These are phyloP conservation scores for Tricholaema leucomelas DNA, from an alignment of 2,113 vertebrate species.

Conservation along the genomic window DNA sequence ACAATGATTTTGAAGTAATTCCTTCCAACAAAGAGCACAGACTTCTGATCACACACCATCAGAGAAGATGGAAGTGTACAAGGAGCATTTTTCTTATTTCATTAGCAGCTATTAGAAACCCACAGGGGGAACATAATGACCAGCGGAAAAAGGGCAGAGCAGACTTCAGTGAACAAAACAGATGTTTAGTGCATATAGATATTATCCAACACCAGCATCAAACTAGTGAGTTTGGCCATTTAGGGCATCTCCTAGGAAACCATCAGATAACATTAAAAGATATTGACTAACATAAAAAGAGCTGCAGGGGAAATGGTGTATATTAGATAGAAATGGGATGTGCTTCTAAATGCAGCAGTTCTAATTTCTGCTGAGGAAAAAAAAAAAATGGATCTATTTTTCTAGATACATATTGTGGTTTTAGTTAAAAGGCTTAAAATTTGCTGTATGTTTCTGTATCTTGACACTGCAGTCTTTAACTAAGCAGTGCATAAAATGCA, in stretches of 20 bases:
- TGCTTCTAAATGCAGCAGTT: constrained; percentile 52
- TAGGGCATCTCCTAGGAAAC: constrained; percentile 84
- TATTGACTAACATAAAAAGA: constrained; percentile 78
- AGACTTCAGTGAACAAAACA: constrained; percentile 73
- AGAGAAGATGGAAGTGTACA: constrained; percentile 34
- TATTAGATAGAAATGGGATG: constrained; percentile 59
- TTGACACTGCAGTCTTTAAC: constrained; percentile 9
- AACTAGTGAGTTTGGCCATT: constrained; percentile 67
- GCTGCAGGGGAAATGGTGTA: constrained; percentile 61
- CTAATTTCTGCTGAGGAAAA: constrained; percentile 55
- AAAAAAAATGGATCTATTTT: not conserved
- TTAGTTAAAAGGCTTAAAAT: constrained; percentile 10
- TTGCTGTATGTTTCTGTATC: not conserved
- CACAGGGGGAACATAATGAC: constrained; percentile 66
- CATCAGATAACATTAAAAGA: constrained; percentile 77
- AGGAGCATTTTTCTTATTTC: constrained; percentile 55
- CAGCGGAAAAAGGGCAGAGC: constrained; percentile 67
- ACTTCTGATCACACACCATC: constrained; percentile 20
- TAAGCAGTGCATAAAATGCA: not conserved
- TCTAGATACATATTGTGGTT: not conserved
- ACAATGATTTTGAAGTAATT: constrained; percentile 57
- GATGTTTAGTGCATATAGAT: constrained; percentile 75
- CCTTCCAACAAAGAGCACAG: constrained; percentile 21
- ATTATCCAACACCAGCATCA: constrained; percentile 72
- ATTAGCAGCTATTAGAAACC: constrained; percentile 66